Conservation (phyloP, 2,113 vertebrate genomes). For the Antennarius striatus region DNA sequence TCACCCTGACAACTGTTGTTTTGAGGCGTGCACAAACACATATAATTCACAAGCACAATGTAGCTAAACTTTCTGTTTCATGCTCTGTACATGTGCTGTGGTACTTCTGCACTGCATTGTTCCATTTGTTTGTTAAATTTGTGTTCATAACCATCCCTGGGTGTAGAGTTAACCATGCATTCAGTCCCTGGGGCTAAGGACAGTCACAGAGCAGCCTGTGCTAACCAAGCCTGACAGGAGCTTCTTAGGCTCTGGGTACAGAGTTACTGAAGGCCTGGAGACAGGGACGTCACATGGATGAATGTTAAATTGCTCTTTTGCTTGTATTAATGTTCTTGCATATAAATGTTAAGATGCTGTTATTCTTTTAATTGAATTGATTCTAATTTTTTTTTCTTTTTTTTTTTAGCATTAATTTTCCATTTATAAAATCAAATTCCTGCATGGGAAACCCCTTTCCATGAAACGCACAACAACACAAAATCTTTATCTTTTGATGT, state of each 20-base stretch:
- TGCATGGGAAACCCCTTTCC: constrained; percentile 21
- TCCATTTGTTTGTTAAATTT: constrained; percentile 49
- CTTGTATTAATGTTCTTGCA: constrained; percentile 9
- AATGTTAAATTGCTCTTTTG: constrained; percentile 29
- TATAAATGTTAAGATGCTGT: constrained; percentile 12
- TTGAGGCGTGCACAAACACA: constrained; percentile 20
- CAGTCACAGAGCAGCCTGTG: constrained; percentile 50
- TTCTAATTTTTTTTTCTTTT: not conserved
- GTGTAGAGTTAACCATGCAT: constrained; percentile 62
- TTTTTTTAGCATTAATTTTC: constrained; percentile 13
- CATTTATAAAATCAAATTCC: constrained; percentile 17
- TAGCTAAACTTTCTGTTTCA: constrained; percentile 13
- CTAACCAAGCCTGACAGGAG: constrained; percentile 71
- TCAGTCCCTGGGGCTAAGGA: constrained; percentile 57
- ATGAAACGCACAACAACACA: constrained; percentile 27
- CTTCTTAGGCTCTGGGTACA: constrained; percentile 62
- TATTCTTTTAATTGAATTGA: constrained; percentile 13
- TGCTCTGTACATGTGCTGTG: constrained; percentile 23
- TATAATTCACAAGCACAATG: constrained; percentile 6
- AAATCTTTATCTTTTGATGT: constrained; percentile 35
- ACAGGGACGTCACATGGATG: constrained; percentile 37
- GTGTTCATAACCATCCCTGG: constrained; percentile 55
- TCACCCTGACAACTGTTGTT: constrained; percentile 38
- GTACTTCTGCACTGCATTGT: constrained; percentile 42
- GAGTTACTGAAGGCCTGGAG: constrained; percentile 47